Evolutionary conservation across 2,888 invertebrate species (phyloP).

Genomic region (Aleiodes alternator): DNA sequence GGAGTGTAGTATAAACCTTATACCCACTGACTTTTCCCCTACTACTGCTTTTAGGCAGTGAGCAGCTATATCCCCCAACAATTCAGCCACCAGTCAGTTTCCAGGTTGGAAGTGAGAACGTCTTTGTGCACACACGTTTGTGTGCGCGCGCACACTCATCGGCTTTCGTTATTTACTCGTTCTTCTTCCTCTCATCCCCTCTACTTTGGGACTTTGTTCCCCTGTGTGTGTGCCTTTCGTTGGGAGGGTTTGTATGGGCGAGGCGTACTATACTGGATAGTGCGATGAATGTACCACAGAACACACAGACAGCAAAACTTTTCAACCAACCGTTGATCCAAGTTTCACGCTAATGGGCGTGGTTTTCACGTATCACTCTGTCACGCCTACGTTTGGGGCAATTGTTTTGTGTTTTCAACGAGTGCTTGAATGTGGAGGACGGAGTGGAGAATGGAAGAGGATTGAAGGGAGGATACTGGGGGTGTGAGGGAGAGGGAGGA

Average conservation of each 20-base stretch:
- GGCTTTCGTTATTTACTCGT: no score
- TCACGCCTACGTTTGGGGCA: constrained; percentile 39
- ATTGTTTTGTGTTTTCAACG: constrained; percentile 48
- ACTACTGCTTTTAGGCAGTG: no score
- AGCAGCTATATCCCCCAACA: no score
- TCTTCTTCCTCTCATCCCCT: background rate
- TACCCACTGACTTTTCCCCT: no score
- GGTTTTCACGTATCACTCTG: constrained; percentile 29
- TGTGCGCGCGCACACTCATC: no score
- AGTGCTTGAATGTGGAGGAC: constrained; percentile 22
- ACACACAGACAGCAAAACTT: constrained; percentile 39
- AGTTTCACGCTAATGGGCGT: constrained; percentile 47
- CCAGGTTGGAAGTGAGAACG: no score
- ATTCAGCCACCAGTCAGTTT: no score
- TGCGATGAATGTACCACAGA: no score
- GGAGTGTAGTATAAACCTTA: no score
- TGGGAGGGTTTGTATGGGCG: constrained; percentile 46
- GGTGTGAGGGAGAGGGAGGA: constrained; percentile 5
- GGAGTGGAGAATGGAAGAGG: constrained; percentile 33
- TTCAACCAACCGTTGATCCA: constrained; percentile 65
- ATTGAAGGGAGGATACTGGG: background rate
- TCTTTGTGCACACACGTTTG: no score
- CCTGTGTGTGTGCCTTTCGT: no score
- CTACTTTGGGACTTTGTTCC: no score
- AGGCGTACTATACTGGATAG: constrained; percentile 51